phyloP scores from a whole-genome alignment of 2,888 invertebrate species.

The Hedya salicella region DNA sequence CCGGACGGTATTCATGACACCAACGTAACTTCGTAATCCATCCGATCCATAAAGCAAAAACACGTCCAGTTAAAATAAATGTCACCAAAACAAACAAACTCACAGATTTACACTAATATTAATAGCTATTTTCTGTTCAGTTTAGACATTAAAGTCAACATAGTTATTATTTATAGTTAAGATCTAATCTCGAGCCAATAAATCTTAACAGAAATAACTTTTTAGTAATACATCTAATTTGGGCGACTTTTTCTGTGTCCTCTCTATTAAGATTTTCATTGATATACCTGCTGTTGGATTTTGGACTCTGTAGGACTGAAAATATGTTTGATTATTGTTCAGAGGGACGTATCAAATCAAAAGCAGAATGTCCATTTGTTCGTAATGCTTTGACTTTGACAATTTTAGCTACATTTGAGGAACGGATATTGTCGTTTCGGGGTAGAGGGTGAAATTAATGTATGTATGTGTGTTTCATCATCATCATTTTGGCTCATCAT shows the following conservation, averaged over 20 bases:
- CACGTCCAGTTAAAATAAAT: conserved; percentile 29
- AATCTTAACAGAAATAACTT: conserved; percentile 39
- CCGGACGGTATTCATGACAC: not conserved
- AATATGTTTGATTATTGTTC: not conserved
- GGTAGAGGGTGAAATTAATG: not conserved
- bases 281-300: conserved; percentile 5
- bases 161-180: conserved; percentile 40
- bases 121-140: conserved; percentile 39
- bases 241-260: conserved; percentile 19
- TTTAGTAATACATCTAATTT: conserved; percentile 38
- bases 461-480: not conserved
- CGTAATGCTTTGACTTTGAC: conserved; percentile 7
- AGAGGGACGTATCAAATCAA: not conserved
- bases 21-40: conserved; percentile 24
- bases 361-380: conserved; percentile 1
- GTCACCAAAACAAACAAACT: conserved; percentile 33
- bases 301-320: not conserved
- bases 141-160: conserved; percentile 42
- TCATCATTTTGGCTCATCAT: no score
- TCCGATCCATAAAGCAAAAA: conserved; percentile 29
- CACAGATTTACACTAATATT: conserved; percentile 36
- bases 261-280: conserved; percentile 19
- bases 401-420: not conserved
- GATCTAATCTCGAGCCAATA: conserved; percentile 38
- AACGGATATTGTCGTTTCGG: not conserved